Evolutionary conservation across 2,888 invertebrate genomes (phyloP).

Genomic region (Eulithis prunata): DNA sequence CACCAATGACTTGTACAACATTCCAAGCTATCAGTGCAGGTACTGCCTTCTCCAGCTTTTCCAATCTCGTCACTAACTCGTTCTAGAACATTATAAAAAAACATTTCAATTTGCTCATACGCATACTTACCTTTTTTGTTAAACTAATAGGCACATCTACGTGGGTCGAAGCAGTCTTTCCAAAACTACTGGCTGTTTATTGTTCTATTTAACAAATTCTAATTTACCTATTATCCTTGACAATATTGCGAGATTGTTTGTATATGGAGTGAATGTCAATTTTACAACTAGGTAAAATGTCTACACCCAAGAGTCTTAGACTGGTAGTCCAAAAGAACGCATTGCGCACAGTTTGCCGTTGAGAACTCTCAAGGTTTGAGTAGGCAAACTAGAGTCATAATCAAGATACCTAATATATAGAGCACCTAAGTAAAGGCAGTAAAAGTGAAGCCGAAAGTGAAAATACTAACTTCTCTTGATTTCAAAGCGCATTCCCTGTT

Average conservation of each 20-base stretch:
- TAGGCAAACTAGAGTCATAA: no score
- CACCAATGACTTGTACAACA: slow-evolving; percentile 74
- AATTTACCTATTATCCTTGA: neutral
- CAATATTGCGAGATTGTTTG: neutral
- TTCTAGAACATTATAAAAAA: slow-evolving; percentile 68
- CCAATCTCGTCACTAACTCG: slow-evolving; percentile 81
- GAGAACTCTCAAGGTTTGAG: no score
- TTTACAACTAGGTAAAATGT: neutral
- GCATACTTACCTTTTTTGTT: neutral
- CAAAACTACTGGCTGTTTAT: neutral
- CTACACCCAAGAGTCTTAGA: no score
- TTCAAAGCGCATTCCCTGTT: slow-evolving; percentile 80
- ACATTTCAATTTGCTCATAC: neutral
- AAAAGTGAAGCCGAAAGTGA: neutral
- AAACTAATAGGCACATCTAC: neutral
- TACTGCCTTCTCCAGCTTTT: slow-evolving; percentile 85
- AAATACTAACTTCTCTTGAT: slow-evolving; percentile 76
- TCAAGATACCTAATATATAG: no score
- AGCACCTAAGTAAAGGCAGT: neutral
- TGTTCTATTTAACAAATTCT: neutral
- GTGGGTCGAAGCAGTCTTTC: slow-evolving; percentile 2
- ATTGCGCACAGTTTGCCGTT: no score
- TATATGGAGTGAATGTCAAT: neutral
- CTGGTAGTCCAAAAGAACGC: no score
- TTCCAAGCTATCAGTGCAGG: slow-evolving; percentile 87